Conservation (phyloP, 2,113 vertebrate species). For the Mus musculus region GRCm39 chr10:17505501-17506000, state of each 20-base stretch:
- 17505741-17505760: neutral
- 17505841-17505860: neutral
- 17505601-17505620: neutral
- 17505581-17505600: neutral
- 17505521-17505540: neutral
- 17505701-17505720: neutral
- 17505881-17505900: neutral
- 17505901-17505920: neutral
- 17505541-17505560: neutral
- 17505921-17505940: conserved; percentile 37
- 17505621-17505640: no score
- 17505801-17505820: neutral
- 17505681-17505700: neutral
- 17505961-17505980: neutral
- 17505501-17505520: neutral
- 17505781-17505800: neutral
- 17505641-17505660: neutral
- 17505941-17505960: neutral
- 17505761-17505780: neutral
- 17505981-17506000: neutral
- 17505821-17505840: neutral
- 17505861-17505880: neutral
- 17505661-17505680: neutral
- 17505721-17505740: neutral
- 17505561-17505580: neutral